phyloP scores from a whole-genome alignment of 2,113 vertebrate species.

The Hymenochirus boettgeri region DNA sequence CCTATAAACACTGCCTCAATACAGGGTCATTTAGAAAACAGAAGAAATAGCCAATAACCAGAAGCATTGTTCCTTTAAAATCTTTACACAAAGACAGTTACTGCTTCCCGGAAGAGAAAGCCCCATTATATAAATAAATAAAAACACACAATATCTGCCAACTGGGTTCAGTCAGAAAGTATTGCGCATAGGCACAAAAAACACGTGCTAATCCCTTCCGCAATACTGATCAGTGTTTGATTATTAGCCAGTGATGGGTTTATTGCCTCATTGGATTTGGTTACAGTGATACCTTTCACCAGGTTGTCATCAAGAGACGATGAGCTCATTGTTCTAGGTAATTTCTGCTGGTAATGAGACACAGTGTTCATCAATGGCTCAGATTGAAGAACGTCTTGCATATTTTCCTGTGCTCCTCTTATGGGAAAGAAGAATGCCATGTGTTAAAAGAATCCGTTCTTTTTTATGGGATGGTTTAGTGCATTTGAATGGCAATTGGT shows the following conservation, averaged over 20 bases:
- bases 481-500: no score
- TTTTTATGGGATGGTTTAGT: no score
- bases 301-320: not conserved
- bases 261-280: slow-evolving; percentile 22
- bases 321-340: no score
- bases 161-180: not conserved
- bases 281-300: not conserved
- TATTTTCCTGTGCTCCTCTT: not conserved
- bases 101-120: not conserved
- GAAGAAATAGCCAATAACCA: not conserved
- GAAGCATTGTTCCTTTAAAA: no score
- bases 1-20: no score
- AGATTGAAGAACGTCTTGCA: not conserved
- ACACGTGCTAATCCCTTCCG: not conserved
- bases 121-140: not conserved
- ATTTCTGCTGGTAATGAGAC: not conserved
- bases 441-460: no score
- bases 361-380: no score
- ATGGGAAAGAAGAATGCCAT: not conserved
- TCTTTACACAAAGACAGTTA: not conserved
- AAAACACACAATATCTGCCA: not conserved
- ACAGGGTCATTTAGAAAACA: not conserved
- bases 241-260: not conserved
- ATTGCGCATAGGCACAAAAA: slow-evolving; percentile 19
- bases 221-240: slow-evolving; percentile 8